Conservation (phyloP, 2,113 vertebrate genomes). For the Phrynosoma blainvillii region DNA sequence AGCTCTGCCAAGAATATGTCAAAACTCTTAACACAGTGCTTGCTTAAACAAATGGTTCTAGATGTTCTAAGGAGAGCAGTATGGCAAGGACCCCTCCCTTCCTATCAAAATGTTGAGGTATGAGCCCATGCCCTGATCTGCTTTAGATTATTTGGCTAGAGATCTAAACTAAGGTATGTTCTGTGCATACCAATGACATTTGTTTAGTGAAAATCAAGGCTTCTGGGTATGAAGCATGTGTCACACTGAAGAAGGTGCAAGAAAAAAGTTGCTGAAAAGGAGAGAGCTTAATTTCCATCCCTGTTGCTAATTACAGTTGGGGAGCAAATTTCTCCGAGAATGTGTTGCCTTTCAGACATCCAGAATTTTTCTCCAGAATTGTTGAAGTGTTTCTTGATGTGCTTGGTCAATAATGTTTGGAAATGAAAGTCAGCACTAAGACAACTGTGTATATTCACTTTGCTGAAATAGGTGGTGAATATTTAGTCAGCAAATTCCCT, state of each 20-base stretch:
- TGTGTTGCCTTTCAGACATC: neutral
- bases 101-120: neutral
- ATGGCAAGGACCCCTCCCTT: neutral
- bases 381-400: neutral
- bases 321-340: neutral
- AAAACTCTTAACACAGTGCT: neutral
- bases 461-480: neutral
- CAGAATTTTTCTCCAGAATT: neutral
- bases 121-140: neutral
- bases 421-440: neutral
- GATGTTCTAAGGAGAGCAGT: conserved; percentile 19
- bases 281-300: neutral
- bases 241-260: neutral
- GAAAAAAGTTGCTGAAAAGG: neutral
- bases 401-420: neutral
- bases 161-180: neutral
- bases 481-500: neutral
- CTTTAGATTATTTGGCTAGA: neutral
- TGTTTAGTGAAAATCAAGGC: neutral
- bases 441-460: neutral
- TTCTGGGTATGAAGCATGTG: neutral
- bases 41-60: conserved; percentile 30
- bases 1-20: neutral
- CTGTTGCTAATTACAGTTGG: neutral
- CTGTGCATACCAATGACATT: neutral